Conservation (phyloP, 2,113 vertebrate genomes). For the Sebastes fasciatus region DNA sequence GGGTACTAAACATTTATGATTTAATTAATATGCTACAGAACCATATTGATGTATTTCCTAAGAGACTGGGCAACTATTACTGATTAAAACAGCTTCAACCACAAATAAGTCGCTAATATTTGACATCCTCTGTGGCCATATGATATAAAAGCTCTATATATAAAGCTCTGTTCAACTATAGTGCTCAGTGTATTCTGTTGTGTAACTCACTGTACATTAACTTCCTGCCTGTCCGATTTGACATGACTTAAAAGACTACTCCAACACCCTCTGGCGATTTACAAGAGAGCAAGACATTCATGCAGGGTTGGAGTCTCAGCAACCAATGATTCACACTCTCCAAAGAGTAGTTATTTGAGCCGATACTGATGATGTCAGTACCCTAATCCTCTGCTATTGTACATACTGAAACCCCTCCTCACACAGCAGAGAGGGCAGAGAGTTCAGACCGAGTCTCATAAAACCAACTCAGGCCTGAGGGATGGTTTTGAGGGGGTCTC, state of each 20-base stretch:
- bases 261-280: neutral
- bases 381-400: neutral
- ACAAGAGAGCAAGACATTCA: neutral
- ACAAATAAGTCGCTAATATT: neutral
- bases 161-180: neutral
- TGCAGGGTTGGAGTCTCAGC: neutral
- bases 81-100: neutral
- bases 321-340: neutral
- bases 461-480: constrained; percentile 47
- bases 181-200: neutral
- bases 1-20: neutral
- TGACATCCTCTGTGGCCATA: neutral
- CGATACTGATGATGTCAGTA: neutral
- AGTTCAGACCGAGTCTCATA: constrained; percentile 36
- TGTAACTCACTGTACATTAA: neutral
- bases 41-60: neutral
- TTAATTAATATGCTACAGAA: neutral
- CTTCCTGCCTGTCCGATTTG: neutral
- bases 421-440: neutral
- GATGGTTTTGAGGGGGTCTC: constrained; percentile 5
- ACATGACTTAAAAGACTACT: neutral
- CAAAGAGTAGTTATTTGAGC: neutral
- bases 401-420: neutral
- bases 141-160: neutral
- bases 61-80: neutral